Conservation (phyloP, 2,113 vertebrate genomes). For the Grammatotria lemairii region DNA sequence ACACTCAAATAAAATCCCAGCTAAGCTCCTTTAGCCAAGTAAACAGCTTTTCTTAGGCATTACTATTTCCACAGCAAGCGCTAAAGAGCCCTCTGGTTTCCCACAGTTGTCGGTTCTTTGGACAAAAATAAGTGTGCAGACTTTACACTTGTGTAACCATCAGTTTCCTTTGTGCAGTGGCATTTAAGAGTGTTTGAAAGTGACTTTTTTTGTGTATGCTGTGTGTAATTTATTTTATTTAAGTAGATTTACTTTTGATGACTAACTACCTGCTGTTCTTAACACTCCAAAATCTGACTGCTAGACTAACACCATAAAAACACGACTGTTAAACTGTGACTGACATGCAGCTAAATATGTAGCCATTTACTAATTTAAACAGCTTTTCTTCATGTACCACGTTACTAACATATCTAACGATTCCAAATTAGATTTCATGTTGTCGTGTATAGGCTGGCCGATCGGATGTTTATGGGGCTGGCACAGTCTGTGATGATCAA, state of each 20-base stretch:
- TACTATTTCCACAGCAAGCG: conserved; percentile 53
- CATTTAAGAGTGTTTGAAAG: not conserved
- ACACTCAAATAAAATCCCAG: conserved; percentile 16
- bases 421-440: not conserved
- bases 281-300: conserved; percentile 47
- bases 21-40: conserved; percentile 45
- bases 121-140: not conserved
- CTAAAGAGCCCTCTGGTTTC: conserved; percentile 42
- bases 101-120: conserved; percentile 15
- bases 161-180: not conserved
- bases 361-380: conserved; percentile 8
- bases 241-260: not conserved
- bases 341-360: conserved; percentile 36
- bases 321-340: conserved; percentile 65
- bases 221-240: conserved; percentile 57
- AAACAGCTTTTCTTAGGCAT: conserved; percentile 24
- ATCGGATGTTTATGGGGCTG: not conserved
- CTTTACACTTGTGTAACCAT: not conserved
- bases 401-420: conserved; percentile 2
- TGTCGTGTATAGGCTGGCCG: not conserved
- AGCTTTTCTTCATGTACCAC: conserved; percentile 1
- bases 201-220: not conserved
- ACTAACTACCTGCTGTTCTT: not conserved
- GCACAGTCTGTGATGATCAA: conserved; percentile 21
- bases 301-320: conserved; percentile 50